These are phyloP conservation scores for Acipenser oxyrinchus DNA, from an alignment of 2,797 vertebrate species.

Conservation along the genomic window DNA sequence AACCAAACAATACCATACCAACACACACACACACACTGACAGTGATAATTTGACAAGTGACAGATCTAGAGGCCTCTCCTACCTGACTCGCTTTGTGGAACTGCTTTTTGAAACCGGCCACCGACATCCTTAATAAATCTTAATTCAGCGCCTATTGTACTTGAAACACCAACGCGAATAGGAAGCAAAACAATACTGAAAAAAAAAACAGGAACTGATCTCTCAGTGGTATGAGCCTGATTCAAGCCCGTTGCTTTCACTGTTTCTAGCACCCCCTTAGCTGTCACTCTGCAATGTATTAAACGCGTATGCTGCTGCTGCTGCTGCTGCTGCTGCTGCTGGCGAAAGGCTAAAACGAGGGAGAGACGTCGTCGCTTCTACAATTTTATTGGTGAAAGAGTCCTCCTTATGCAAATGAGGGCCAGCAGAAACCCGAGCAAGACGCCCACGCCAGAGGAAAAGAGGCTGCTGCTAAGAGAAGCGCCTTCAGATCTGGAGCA, in stretches of 20 bases:
- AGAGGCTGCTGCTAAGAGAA: too few species aligned
- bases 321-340: constrained; percentile 11
- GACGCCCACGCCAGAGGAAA: constrained; percentile 8
- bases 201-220: neutral
- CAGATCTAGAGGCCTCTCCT: constrained; percentile 34
- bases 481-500: too few species aligned
- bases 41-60: neutral
- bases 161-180: neutral
- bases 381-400: constrained; percentile 30
- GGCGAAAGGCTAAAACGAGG: constrained; percentile 27
- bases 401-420: constrained; percentile 17
- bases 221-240: neutral
- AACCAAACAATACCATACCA: constrained; percentile 8
- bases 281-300: constrained; percentile 7
- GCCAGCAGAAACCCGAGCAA: neutral
- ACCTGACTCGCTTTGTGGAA: constrained; percentile 95
- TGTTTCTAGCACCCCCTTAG: constrained; percentile 8
- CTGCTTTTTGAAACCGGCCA: constrained; percentile 89
- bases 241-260: neutral
- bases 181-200: neutral
- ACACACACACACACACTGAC: neutral
- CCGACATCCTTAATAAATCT: constrained; percentile 62
- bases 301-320: constrained; percentile 4
- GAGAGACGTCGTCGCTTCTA: constrained; percentile 30
- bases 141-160: neutral